Base-by-base conservation (phyloP, 1,140 invertebrate genomes). In the roundworm (Caenorhabditis elegans) region DNA sequence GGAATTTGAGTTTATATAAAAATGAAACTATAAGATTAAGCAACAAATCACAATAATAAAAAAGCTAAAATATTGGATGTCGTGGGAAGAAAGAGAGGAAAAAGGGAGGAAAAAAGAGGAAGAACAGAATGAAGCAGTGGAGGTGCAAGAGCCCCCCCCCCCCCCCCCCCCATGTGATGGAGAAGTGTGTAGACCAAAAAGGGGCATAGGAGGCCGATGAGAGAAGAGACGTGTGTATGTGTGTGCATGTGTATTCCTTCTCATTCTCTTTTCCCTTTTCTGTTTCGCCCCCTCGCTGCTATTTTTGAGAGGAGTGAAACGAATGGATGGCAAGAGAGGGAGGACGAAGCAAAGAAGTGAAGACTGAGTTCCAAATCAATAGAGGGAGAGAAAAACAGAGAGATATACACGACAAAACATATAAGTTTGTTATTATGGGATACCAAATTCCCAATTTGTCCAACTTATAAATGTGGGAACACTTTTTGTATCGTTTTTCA, bases 271-370 rank as follows among this genome's bases (percentile, higher is more conserved):
- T 17, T 15, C 31, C 31, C 6, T 31, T 31, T n/a, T 4, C 19
- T 26, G 15, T 24, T 26, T 47, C 15, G 13, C 46, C 28, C 19
- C 31, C 24, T 28, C 43, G 4, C 22, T 34, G 6, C 48, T 26
- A 28, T 28, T 49, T 77, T 77, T 77, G 76, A 77, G 76, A 17
- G 48, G 36, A 46, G 17, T 28, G 76, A 49, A 48, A 77, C 15
- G 26, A 11, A 53, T 4, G 39, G 24, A 46, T 15, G 26, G 26
- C 2, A 4, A 24, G 36, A 46, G 31, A 48, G 36, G 31, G 19
- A 31, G 46, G n/a, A n/a, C n/a, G n/a, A n/a, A n/a, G n/a, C n/a
- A n/a, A n/a, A 43, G 26, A 31, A 26, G 3, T n/a, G 19, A 17
- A n/a, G 24, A 49, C 15, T 31, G 43, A 34, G 31, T 49, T 51